phyloP scores from a whole-genome alignment of 2,797 vertebrate species.

The Anas acuta region DNA sequence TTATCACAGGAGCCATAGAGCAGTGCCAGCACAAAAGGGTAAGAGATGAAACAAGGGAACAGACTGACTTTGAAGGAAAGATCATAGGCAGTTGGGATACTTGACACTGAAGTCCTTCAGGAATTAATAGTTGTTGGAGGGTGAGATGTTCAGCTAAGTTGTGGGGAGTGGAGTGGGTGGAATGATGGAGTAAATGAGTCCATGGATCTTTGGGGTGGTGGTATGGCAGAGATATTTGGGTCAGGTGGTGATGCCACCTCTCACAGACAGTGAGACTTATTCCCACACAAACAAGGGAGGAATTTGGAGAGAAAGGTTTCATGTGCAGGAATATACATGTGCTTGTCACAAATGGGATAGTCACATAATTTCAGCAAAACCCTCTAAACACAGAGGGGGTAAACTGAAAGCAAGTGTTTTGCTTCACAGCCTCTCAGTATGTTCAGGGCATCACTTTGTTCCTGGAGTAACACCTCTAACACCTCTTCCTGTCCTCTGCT shows the following conservation, averaged over 20 bases:
- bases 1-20: not conserved
- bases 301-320: not conserved
- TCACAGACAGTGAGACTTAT: not conserved
- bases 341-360: not conserved
- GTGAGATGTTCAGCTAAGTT: not conserved
- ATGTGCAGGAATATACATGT: not conserved
- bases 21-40: not conserved
- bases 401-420: not conserved
- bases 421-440: not conserved
- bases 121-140: not conserved
- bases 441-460: not conserved
- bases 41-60: not conserved
- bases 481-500: not conserved
- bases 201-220: not conserved
- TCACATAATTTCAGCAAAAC: not conserved
- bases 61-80: not conserved
- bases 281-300: not conserved
- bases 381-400: not conserved
- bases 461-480: not conserved
- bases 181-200: not conserved
- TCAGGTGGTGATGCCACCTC: not conserved
- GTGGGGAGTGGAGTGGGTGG: not conserved
- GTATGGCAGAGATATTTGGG: not conserved
- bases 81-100: not conserved
- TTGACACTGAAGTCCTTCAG: not conserved